Evolutionary conservation across 37 sponge, comb jelly and placozoan genomes (phyloP), one percentile per base, ranked within the genome.

Genomic region (Oscarella lobularis): DNA sequence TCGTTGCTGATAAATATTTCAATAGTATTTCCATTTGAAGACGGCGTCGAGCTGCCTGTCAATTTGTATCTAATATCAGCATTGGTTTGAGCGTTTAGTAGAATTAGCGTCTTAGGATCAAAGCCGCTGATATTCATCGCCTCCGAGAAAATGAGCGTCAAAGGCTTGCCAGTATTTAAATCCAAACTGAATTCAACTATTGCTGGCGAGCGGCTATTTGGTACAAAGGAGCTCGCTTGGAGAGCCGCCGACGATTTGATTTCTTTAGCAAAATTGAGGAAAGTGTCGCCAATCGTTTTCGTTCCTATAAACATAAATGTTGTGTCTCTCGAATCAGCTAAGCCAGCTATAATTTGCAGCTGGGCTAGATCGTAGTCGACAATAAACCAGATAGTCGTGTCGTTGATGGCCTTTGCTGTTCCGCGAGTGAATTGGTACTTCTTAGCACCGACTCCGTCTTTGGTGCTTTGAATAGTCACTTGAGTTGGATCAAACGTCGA

Each of bases 111-210:
- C 1, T 80, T 38, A 35, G 83, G 79, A 36, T 67, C 48, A 54
- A 93, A 84, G 4, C 79, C 74, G 0, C 73, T 60, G 14, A 77
- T 5, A 1, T 66, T 76, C 32, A 93, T 68, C 41, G 86, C 40
- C 70, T 89, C 90, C 39, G 85, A 83, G 79, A 85, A 93, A 1
- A 79, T 82, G 37, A 93, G 78, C 30, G 74, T 37, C 5, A 93
- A 1, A 5, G 71, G 71, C 0, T 33, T 37, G 3, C 87, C 90
- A 4, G 30, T 30, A 38, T 93, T 76, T 37, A 84, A 37, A 39
- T 93, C 85, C 54, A 93, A 67, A 3, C 39, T 74, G 66, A 93
- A 93, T 4, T 4, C 5, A 5, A 30, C 71, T 29, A 68, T 32
- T 14, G 6, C 6, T 14, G 71, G 71, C 71, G 31, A 14, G 6